Conservation (phyloP, 2,113 vertebrate genomes). For the Podocnemis expansa region DNA sequence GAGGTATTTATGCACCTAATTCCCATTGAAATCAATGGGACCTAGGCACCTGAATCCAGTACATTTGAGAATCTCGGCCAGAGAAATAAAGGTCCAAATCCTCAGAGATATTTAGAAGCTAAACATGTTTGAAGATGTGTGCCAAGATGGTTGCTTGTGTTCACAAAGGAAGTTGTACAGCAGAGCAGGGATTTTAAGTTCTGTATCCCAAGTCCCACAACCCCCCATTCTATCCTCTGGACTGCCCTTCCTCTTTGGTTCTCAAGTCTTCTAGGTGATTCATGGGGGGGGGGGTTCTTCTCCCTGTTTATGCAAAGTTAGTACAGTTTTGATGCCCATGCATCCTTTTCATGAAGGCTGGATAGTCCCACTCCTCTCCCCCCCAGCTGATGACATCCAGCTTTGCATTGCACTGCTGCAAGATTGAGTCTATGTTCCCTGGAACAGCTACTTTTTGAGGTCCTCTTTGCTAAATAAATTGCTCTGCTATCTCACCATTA, state of each 20-base stretch:
- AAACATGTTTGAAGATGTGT: neutral
- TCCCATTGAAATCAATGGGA: neutral
- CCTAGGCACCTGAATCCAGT: neutral
- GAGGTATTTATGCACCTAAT: neutral
- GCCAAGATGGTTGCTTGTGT: neutral
- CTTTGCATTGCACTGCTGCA: neutral
- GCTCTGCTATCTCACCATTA: neutral
- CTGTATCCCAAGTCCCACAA: neutral
- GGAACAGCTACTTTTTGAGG: neutral
- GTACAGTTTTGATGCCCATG: neutral
- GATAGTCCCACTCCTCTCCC: neutral
- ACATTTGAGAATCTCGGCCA: neutral
- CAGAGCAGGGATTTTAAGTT: neutral
- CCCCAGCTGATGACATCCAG: neutral
- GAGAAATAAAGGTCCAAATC: neutral
- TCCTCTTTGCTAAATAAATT: slow-evolving; percentile 4
- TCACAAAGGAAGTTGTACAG: neutral
- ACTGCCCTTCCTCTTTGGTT: neutral
- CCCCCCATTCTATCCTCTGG: neutral
- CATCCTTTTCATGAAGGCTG: neutral
- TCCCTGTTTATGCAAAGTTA: neutral
- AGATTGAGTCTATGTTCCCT: neutral
- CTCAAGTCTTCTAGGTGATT: neutral
- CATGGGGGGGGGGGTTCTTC: neutral
- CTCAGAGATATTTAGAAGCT: neutral